Evolutionary conservation across 2,797 vertebrate genomes (phyloP).

Genomic region (Manis crassicaudata): DNA sequence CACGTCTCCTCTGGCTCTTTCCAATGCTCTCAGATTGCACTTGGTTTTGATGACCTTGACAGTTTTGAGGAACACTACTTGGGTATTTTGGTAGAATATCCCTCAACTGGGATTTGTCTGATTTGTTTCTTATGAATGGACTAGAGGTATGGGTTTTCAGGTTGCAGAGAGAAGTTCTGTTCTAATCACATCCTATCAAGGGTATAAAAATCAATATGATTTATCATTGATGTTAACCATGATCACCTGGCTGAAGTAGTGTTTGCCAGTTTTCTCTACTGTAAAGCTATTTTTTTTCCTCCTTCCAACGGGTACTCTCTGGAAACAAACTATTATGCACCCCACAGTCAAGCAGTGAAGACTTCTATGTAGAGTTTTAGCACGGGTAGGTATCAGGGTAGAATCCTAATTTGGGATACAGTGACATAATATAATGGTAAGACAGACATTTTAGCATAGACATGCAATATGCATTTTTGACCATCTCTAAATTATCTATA

Average conservation of each 20-base stretch:
- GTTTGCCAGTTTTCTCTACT: not conserved
- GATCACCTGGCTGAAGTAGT: not conserved
- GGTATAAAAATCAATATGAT: not conserved
- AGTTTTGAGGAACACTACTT: not conserved
- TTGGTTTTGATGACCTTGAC: not conserved
- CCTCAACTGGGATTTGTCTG: not conserved
- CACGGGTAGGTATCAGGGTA: not conserved
- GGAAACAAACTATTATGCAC: not conserved
- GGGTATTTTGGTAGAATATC: not conserved
- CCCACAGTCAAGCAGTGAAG: not conserved
- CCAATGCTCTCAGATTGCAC: not conserved
- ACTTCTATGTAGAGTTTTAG: not conserved
- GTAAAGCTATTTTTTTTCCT: not conserved
- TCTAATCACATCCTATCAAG: not conserved
- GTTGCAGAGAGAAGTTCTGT: not conserved
- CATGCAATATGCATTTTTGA: not conserved
- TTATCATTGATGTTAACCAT: not conserved
- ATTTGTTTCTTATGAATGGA: not conserved
- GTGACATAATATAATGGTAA: not conserved
- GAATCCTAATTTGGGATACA: not conserved
- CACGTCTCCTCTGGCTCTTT: not conserved
- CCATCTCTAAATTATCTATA: not conserved
- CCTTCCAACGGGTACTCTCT: not conserved
- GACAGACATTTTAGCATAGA: not conserved
- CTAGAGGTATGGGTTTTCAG: not conserved